Evolutionary conservation across 2,888 invertebrate species (phyloP), one percentile per base, ranked within the genome.

Genomic region (Abrostola tripartita): DNA sequence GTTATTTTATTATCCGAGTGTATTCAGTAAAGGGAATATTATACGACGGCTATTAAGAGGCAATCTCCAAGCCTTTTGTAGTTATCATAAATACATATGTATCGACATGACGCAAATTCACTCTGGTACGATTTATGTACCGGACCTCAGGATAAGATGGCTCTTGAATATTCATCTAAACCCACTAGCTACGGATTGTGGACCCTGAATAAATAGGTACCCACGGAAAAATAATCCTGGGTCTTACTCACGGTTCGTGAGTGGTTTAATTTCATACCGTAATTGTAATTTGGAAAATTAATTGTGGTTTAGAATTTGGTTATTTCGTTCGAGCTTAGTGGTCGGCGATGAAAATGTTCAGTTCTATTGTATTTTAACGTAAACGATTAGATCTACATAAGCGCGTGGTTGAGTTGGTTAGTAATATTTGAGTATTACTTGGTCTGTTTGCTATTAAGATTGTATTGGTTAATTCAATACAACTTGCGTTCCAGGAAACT

Each of bases 71-170:
- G 68, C 61, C 60, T 73, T 68, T 68, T 53, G 53, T 74, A 62
- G 47, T 75, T 75, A 76, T 62, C 73, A 76, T 76, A 75, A 72
- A 75, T 76, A 69, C 76, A 76, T 75, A 75, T 75, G 72, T 75
- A 77, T 78, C 56, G 61, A 72, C 67, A 49, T 54, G 58, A 69
- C 73, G 65, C 71, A 73, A 71, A 71, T 78, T 63, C 63, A 60
- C 65, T 72, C 63, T 68, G 70, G 68, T 70, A 66, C 63, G 58
- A 65, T 70, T 78, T 75, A 73, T 63, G 58, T 49, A 47, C 55
- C 65, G 9, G 54, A 6, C 52, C 61, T 41, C 36, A 60, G 71
- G 65, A 71, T 74, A 67, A 78, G 74, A 52, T 41, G 42, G 54
- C 64, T 73, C 58, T n/a, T 78, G 78, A 78, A 78, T 78, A 78